Percentiles rank a stretch among this genome's conserved stretches.
These are phyloP conservation scores for Chelon auratus DNA, from an alignment of 2,797 vertebrate genomes.

Conservation along the genomic window DNA sequence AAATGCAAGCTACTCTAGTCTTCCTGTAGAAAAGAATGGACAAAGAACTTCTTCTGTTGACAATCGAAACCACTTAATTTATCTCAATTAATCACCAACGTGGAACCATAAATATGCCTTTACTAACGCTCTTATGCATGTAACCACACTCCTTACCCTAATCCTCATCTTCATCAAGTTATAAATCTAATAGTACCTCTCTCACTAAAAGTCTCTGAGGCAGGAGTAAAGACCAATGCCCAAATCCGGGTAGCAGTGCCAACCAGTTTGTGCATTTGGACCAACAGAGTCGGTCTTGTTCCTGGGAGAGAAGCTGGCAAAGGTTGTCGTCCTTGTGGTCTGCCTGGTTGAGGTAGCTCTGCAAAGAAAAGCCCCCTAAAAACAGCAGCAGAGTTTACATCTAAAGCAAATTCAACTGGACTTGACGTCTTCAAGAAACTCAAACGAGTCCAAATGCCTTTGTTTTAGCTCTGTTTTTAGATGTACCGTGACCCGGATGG, in stretches of 20 bases:
- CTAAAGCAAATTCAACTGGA: no score
- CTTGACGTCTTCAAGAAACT: no score
- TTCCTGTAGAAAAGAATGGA: no score
- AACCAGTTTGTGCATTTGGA: background rate
- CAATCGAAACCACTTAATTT: no score
- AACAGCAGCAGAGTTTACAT: background rate
- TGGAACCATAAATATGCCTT: no score
- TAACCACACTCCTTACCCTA: background rate
- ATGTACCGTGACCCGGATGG: no score
- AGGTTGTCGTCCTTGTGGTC: background rate
- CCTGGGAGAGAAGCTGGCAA: background rate
- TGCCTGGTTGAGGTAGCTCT: background rate
- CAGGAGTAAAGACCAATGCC: accelerated
- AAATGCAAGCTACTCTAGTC: no score
- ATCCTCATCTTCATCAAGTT: background rate
- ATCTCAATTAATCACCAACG: no score
- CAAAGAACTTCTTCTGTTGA: no score
- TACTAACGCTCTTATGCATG: background rate
- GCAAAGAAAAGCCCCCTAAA: background rate
- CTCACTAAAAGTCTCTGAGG: constrained; percentile 4
- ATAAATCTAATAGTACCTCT: background rate
- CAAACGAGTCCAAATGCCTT: no score
- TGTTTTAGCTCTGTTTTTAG: no score
- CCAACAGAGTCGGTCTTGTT: background rate
- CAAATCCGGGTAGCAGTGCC: background rate